Conservation (phyloP, 2,888 invertebrate species). For the Troides oblongomaculatus region DNA sequence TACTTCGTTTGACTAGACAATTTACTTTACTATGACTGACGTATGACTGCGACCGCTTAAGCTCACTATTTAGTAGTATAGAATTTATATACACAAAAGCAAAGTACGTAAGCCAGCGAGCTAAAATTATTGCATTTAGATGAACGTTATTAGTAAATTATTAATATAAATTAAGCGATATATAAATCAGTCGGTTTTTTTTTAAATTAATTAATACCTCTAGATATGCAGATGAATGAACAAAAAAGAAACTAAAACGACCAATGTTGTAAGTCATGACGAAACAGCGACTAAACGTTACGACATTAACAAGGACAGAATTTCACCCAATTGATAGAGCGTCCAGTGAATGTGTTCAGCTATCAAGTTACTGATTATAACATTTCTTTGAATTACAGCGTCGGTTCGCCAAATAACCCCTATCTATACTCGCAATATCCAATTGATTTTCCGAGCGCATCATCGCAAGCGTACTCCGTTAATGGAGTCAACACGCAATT, state of each 20-base stretch:
- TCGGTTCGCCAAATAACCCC: conserved; percentile 75
- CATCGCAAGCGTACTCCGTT: conserved; percentile 77
- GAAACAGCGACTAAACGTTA: conserved; percentile 5
- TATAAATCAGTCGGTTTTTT: not conserved
- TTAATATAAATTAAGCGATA: too few relatives aligned
- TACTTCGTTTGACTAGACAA: not conserved
- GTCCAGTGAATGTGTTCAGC: conserved; percentile 18
- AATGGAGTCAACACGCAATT: conserved; percentile 75
- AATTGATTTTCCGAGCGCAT: conserved; percentile 77
- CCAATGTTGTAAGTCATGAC: not conserved
- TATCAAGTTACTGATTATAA: conserved; percentile 38
- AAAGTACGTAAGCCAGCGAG: not conserved
- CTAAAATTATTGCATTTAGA: not conserved
- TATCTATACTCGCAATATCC: conserved; percentile 78
- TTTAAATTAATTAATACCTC: not conserved
- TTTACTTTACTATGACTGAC: not conserved
- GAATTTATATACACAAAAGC: not conserved
- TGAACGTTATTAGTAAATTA: too few relatives aligned
- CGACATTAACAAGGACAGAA: not conserved
- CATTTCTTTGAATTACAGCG: conserved; percentile 71
- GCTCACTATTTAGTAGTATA: not conserved
- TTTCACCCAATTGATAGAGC: conserved; percentile 15
- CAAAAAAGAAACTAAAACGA: not conserved
- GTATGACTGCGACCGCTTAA: not conserved
- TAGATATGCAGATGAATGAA: not conserved